phyloP scores from a whole-genome alignment of 2,888 invertebrate genomes.

The Oscheius sp. region DNA sequence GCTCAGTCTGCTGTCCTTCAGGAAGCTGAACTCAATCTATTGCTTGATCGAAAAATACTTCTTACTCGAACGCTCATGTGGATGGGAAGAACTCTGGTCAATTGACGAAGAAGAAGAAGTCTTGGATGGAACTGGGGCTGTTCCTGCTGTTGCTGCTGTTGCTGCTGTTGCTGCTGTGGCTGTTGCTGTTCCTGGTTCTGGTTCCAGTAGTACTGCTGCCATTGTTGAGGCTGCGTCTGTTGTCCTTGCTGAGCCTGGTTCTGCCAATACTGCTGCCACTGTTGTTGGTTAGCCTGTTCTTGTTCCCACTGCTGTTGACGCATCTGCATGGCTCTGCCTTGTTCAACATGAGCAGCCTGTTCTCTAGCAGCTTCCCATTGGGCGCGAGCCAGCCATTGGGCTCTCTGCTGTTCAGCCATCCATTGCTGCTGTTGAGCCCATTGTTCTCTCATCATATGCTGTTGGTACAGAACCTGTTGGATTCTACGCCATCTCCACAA shows the following conservation, averaged over 20 bases:
- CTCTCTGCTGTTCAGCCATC: conserved; percentile 15
- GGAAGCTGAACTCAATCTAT: conserved; percentile 33
- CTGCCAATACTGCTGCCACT: conserved; percentile 8
- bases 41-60: background rate
- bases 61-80: conserved; percentile 14
- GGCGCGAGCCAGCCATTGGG: conserved; percentile 21
- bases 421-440: conserved; percentile 9
- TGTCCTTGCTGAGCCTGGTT: background rate
- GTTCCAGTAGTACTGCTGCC: background rate
- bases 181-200: conserved; percentile 15
- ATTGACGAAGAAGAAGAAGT: conserved; percentile 21
- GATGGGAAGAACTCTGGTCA: conserved; percentile 24
- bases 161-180: conserved; percentile 26
- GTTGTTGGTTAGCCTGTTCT: background rate
- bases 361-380: conserved; percentile 36
- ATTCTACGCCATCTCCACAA: conserved; percentile 20
- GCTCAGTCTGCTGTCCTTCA: conserved; percentile 29
- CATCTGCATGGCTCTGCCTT: conserved; percentile 11
- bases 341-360: conserved; percentile 15
- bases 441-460: conserved; percentile 11
- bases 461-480: conserved; percentile 24
- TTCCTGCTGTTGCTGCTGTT: conserved; percentile 17
- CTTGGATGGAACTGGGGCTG: conserved; percentile 18
- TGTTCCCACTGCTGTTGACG: conserved; percentile 21
- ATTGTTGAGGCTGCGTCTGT: conserved; percentile 22